Base-by-base conservation (phyloP, 2,113 vertebrate genomes). In the Crotalus horridus region DNA sequence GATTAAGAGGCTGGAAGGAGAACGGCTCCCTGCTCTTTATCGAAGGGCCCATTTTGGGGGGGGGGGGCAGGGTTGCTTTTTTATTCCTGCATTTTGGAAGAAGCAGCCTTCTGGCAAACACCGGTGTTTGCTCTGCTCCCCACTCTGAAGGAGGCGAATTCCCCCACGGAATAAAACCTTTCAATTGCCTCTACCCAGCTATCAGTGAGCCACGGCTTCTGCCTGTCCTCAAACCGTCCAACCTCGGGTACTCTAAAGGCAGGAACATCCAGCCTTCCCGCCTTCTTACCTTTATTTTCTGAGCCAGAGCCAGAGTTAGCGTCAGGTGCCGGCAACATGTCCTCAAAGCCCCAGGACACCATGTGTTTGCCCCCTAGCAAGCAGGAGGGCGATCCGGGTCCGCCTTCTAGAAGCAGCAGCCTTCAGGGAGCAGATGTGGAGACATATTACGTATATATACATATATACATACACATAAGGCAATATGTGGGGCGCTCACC, bases 331-430 rank as follows among this genome's bases (percentile, higher is more conserved):
- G 99, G 99, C 90, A 99, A 96, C 99, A 99, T 99, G 96, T 99
- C 99, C 97, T 99, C 99, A 96, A 99, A 99, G 15, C 99, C 99
- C 99, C 99, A 99, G 10, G 99, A 99, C 61, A 99, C 99, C 88
- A 98, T 98, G 96, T 99, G 99, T 94, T 99, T 99, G 54, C 98
- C 99, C 90, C 99, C 99, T 0, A 99, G 97, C 95, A 99, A 97
- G 97, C 99, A 99, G 58, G 99, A 99, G 58, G 99, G 99, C 85
- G 99, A 99, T 53, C 99, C 99, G 13, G 99, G 99, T 5, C 99
- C 99, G 92, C 99, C 99, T 97, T 99, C 99, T 93, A 99, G 97
- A 92, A 99, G 98, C 96, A 99, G 97, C 90, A 99, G 97, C 98
- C 99, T 99, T 95, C 20, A 95, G 92, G 89, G 90, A 29, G 90